Conservation (phyloP, 2,888 invertebrate genomes). For the Blastobasis adustella region DNA sequence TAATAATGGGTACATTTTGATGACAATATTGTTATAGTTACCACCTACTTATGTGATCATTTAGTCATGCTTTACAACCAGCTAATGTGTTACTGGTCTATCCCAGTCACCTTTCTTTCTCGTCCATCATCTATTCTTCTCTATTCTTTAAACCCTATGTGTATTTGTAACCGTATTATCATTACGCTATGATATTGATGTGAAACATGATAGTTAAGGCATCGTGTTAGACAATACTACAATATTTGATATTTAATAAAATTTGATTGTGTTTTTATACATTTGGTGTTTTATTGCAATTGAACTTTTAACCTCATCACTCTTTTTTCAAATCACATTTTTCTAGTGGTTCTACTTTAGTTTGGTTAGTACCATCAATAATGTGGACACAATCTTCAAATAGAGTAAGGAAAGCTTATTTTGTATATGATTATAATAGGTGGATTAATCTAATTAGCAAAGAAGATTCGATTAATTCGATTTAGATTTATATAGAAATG, state of each 20-base stretch:
- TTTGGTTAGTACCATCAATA: too few species aligned
- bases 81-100: background rate
- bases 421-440: too few species aligned
- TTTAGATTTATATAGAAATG: too few species aligned
- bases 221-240: conserved; percentile 73
- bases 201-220: conserved; percentile 72
- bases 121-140: conserved; percentile 2
- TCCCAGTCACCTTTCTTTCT: background rate
- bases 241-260: conserved; percentile 75
- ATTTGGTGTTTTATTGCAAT: background rate
- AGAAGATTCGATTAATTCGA: too few species aligned
- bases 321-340: too few species aligned
- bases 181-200: conserved; percentile 65
- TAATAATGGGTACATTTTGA: background rate
- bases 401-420: too few species aligned
- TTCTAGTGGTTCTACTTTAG: too few species aligned
- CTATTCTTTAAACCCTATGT: conserved; percentile 28
- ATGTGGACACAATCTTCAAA: too few species aligned
- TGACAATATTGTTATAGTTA: background rate
- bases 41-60: background rate
- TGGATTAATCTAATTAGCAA: too few species aligned
- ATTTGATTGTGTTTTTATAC: conserved; percentile 73
- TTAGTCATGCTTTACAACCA: background rate
- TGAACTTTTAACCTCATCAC: too few species aligned
- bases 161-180: conserved; percentile 61